These are phyloP conservation scores for Cheilosia scutellata DNA, from an alignment of 2,888 invertebrate species.

Conservation along the genomic window DNA sequence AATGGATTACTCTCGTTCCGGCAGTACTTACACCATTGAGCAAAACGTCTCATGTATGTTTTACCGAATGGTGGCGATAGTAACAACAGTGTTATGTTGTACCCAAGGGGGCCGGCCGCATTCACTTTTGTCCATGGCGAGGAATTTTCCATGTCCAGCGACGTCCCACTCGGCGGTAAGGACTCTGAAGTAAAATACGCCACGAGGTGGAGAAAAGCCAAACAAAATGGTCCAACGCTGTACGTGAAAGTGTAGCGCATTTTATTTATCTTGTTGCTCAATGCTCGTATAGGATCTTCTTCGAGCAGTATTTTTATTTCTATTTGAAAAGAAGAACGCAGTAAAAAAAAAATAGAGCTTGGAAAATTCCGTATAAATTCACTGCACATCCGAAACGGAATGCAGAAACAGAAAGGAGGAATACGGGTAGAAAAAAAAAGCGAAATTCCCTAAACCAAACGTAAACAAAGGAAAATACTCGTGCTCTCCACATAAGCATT, in stretches of 20 bases:
- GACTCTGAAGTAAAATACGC: conserved; percentile 41
- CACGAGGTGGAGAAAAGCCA: conserved; percentile 65
- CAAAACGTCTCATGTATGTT: conserved; percentile 26
- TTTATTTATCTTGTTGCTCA: conserved; percentile 51
- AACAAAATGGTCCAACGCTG: conserved; percentile 39
- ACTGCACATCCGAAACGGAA: conserved; percentile 68
- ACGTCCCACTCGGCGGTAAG: conserved; percentile 18
- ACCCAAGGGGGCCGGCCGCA: conserved; percentile 43
- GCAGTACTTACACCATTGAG: conserved; percentile 55
- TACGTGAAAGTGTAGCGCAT: conserved; percentile 62
- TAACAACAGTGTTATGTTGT: conserved; percentile 58
- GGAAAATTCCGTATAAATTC: conserved; percentile 64
- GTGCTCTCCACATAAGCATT: conserved; percentile 35
- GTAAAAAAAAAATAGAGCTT: conserved; percentile 29
- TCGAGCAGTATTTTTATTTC: conserved; percentile 20
- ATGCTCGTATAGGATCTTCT: conserved; percentile 23
- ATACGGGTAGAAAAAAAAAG: conserved; percentile 21
- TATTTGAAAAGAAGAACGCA: conserved; percentile 16
- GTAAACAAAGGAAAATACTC: conserved; percentile 68
- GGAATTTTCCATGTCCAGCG: conserved; percentile 14
- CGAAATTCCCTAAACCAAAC: conserved; percentile 41
- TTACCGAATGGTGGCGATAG: conserved; percentile 16
- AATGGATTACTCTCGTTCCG: conserved; percentile 68
- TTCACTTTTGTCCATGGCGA: conserved; percentile 35
- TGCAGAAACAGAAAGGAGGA: conserved; percentile 28